Base-by-base conservation (phyloP, 2,113 vertebrate species). In the Vicugna pacos region DNA sequence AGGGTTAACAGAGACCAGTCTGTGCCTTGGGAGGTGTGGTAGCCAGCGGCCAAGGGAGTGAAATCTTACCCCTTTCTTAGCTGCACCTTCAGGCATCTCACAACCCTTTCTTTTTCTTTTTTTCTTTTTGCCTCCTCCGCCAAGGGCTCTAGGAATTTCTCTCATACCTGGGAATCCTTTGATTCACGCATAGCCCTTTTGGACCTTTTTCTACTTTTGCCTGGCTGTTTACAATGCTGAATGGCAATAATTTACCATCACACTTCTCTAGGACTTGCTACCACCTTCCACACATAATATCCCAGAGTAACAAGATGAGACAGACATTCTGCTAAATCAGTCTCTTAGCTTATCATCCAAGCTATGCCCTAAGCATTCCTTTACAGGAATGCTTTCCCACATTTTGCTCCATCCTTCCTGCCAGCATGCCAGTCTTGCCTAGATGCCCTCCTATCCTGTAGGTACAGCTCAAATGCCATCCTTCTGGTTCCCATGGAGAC, bases 191-290 rank as follows among this genome's bases (percentile, higher is more conserved):
- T 24, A 77, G 48, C 76, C 11, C 73, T 92, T 94, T 90, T 60
- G 62, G 19, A 52, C 4, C 5, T 32, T 79, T 86, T 58, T 82
- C 77, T 90, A 48, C 42, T 56, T 80, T 93, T 52, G 58, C 56
- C 15, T 70, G 17, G 24, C 52, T 95, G 6, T 93, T 91, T 93
- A 22, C 62, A 38, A 42, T 24, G 30, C 14, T 64, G 35, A 83
- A 87, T 58, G 75, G 26, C 32, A 64, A 19, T 69, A 50, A 46
- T 11, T 77, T 92, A 89, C n/a, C 26, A 56, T 82, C 30, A 67
- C 17, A 46, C 67, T 79, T 95, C 20, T 92, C 54, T 83, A 73
- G 88, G 24, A 35, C 50, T 91, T 93, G 48, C 35, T 70, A 62
- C 50, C 24, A 56, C 70, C 56, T 80, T 32, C 72, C 2, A 3